Evolutionary conservation across 2,888 invertebrate genomes (phyloP).

Genomic region (Leptopilina syphax): DNA sequence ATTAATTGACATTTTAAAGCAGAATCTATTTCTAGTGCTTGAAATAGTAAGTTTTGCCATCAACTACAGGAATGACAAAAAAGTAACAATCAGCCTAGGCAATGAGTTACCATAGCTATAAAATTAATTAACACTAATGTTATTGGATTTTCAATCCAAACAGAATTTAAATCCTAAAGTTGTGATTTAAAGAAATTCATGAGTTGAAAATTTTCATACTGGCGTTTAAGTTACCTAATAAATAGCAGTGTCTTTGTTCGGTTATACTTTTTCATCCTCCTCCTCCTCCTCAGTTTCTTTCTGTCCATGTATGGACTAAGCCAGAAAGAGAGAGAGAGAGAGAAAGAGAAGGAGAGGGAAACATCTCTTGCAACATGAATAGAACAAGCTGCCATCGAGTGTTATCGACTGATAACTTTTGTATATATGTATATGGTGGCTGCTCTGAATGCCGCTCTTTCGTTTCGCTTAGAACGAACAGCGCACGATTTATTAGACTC

Average conservation of each 20-base stretch:
- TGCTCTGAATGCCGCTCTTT: conserved; percentile 29
- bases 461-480: conserved; percentile 13
- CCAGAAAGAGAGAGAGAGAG: neutral
- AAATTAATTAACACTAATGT: no score
- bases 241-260: neutral
- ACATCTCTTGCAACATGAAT: conserved; percentile 10
- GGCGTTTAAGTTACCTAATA: neutral
- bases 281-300: neutral
- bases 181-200: no score
- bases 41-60: no score
- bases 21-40: no score
- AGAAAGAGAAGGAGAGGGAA: neutral
- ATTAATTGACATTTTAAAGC: no score
- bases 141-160: no score
- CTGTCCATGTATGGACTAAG: neutral
- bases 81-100: no score
- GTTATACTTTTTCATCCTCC: neutral
- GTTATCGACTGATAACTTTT: conserved; percentile 27
- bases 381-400: conserved; percentile 5
- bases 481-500: conserved; percentile 44
- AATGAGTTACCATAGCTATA: no score
- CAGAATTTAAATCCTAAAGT: no score
- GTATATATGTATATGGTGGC: neutral
- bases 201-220: neutral
- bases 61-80: no score